phyloP scores from a whole-genome alignment of 1,140 invertebrate species.

The Mercenaria mercenaria region DNA sequence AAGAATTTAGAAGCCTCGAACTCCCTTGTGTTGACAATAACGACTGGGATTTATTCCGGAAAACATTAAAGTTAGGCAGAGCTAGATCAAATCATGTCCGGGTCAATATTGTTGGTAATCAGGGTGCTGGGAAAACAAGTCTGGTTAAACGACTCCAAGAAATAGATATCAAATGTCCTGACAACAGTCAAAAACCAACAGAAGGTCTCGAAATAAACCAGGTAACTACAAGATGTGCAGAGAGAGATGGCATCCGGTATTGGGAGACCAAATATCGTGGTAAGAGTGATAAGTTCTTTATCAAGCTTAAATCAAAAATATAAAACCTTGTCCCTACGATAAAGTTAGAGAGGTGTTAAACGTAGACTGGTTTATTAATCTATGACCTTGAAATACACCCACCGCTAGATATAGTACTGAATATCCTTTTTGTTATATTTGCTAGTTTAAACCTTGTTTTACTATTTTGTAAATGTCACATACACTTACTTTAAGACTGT shows the following conservation, averaged over 20 bases:
- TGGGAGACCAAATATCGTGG: not conserved
- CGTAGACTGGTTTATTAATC: too few relatives aligned
- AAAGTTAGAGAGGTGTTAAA: too few relatives aligned
- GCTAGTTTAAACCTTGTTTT: too few relatives aligned
- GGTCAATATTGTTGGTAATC: conserved; percentile 39
- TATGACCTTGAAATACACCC: too few relatives aligned
- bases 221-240: not conserved
- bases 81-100: conserved; percentile 29
- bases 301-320: too few relatives aligned
- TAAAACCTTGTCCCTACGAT: too few relatives aligned
- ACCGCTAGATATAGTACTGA: too few relatives aligned
- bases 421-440: too few relatives aligned
- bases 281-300: too few relatives aligned
- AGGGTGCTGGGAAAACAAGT: conserved; percentile 32
- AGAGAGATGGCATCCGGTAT: not conserved
- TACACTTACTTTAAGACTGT: too few relatives aligned
- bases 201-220: conserved; percentile 30
- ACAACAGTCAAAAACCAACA: not conserved
- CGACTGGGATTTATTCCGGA: conserved; percentile 13
- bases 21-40: not conserved
- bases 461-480: too few relatives aligned
- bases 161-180: not conserved
- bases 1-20: not conserved
- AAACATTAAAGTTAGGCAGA: not conserved
- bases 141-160: conserved; percentile 2